Percentiles rank a stretch among this genome's conserved stretches.
Evolutionary conservation across 2,888 invertebrate species (phyloP).

Genomic region (Polydrusus tereticollis): DNA sequence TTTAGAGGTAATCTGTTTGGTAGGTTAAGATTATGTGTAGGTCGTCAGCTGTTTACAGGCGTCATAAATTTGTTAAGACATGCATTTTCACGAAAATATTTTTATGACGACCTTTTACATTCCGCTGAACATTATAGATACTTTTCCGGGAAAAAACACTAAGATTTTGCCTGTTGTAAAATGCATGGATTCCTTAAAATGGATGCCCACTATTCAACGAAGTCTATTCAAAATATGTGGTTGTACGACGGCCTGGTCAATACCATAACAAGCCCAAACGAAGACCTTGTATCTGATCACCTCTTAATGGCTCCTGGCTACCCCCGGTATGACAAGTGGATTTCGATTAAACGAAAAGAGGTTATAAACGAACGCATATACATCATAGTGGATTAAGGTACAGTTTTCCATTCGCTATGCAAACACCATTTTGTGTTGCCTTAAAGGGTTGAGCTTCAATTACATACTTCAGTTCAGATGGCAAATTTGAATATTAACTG

Average conservation of each 20-base stretch:
- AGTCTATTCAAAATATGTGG: no score
- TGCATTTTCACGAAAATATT: no score
- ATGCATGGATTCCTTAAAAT: no score
- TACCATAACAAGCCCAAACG: constrained; percentile 24
- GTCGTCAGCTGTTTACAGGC: no score
- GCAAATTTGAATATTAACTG: constrained; percentile 42
- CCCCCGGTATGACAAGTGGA: constrained; percentile 60
- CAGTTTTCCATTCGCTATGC: constrained; percentile 56
- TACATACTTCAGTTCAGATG: constrained; percentile 42
- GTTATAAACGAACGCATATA: constrained; percentile 58
- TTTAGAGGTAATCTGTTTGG: no score
- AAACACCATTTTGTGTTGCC: constrained; percentile 52
- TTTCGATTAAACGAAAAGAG: constrained; percentile 61
- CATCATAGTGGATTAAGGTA: constrained; percentile 56
- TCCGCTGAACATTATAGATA: no score
- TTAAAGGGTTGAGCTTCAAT: constrained; percentile 48
- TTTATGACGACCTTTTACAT: no score
- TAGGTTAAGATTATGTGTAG: no score
- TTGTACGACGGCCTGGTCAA: constrained; percentile 18
- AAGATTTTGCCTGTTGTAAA: no score
- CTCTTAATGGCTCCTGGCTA: constrained; percentile 60
- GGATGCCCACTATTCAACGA: no score
- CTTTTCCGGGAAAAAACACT: no score
- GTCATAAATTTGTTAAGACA: no score
- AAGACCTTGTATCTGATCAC: constrained; percentile 49